Conservation (phyloP, 2,888 invertebrate genomes). For the Strigamia transsilvanica region DNA sequence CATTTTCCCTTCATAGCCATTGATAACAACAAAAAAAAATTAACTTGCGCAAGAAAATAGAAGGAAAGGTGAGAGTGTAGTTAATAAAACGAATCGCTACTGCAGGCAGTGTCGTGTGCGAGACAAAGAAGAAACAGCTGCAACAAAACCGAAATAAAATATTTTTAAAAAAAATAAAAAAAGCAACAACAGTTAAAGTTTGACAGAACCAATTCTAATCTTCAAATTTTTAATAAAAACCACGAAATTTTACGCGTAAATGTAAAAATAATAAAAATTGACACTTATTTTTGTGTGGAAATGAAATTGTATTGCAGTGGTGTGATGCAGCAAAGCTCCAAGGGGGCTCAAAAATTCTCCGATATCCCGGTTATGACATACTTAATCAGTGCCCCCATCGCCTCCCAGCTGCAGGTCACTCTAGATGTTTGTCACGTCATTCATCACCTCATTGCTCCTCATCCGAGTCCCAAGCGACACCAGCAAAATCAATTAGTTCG, state of each 20-base stretch:
- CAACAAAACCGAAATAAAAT: neutral
- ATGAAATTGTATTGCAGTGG: too few relatives aligned
- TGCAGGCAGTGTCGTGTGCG: neutral
- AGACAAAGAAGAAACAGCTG: slow-evolving; percentile 12
- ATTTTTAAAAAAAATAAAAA: too few relatives aligned
- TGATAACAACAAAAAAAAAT: neutral
- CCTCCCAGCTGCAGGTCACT: neutral
- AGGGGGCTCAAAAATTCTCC: too few relatives aligned
- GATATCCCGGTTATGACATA: too few relatives aligned
- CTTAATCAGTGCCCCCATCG: neutral
- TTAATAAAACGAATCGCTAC: neutral
- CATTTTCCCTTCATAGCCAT: neutral
- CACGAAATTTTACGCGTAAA: neutral
- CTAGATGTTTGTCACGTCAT: slow-evolving; percentile 32
- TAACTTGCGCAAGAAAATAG: neutral
- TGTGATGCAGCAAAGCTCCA: too few relatives aligned
- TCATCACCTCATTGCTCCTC: slow-evolving; percentile 28
- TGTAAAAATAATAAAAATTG: neutral
- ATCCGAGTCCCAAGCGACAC: neutral
- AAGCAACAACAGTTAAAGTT: too few relatives aligned
- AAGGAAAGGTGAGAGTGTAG: neutral
- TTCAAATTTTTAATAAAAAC: neutral
- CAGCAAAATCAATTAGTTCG: slow-evolving; percentile 36
- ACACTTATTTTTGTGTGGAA: too few relatives aligned
- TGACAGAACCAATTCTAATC: neutral